These are phyloP conservation scores for Coenobita brevimanus DNA, from an alignment of 1,140 invertebrate species.

Conservation along the genomic window DNA sequence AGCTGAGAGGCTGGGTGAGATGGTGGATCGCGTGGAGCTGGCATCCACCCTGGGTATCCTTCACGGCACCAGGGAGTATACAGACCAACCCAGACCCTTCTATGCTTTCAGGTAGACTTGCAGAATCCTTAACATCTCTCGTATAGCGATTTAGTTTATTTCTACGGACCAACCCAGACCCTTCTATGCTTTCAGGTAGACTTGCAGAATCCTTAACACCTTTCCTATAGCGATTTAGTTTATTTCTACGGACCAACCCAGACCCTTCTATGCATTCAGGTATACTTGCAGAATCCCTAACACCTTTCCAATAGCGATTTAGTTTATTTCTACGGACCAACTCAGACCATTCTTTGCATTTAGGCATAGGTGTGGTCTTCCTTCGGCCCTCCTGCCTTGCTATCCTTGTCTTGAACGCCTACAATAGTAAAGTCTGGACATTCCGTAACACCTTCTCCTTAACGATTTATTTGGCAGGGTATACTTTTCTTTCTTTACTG, in stretches of 20 bases:
- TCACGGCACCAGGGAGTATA: conserved; percentile 45
- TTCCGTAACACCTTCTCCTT: no score
- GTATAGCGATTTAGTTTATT: not conserved
- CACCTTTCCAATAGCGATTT: not conserved
- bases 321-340: conserved; percentile 8
- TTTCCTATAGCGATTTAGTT: not conserved
- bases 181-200: conserved; percentile 63
- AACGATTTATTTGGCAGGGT: no score
- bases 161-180: conserved; percentile 46
- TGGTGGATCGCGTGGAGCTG: conserved; percentile 31
- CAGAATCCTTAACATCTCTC: not conserved
- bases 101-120: conserved; percentile 56
- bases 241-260: conserved; percentile 32
- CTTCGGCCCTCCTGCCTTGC: not conserved
- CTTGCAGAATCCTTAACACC: not conserved
- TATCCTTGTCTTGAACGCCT: no score
- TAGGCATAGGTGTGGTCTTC: not conserved
- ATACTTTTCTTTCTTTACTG: no score
- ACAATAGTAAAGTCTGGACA: no score
- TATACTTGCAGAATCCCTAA: not conserved
- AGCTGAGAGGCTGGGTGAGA: not conserved
- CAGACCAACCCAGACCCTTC: conserved; percentile 50
- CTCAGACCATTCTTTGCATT: conserved; percentile 62
- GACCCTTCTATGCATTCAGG: conserved; percentile 65
- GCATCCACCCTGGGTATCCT: conserved; percentile 53